Conservation (phyloP, 2,888 invertebrate genomes). For the Prostheceraeus crozeri region DNA sequence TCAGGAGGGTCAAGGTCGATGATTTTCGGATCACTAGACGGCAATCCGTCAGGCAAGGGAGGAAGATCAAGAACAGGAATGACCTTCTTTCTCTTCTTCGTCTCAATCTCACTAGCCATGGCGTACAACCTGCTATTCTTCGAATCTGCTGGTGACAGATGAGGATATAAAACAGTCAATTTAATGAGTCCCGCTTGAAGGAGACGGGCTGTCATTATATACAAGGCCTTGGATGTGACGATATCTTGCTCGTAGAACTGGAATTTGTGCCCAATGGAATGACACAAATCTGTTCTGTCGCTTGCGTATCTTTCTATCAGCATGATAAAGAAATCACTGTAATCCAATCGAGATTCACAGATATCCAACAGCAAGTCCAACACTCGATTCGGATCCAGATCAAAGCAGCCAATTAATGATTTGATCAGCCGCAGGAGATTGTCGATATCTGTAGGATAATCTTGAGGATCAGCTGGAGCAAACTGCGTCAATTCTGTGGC, state of each 20-base stretch:
- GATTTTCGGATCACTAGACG: too few species aligned
- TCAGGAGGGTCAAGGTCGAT: too few species aligned
- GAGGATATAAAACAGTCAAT: neutral
- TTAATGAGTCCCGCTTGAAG: too few species aligned
- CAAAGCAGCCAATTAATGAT: conserved; percentile 74
- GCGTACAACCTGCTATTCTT: too few species aligned
- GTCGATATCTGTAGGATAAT: neutral
- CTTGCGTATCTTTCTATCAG: conserved; percentile 78
- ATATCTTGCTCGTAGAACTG: conserved; percentile 61
- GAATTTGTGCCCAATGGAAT: conserved; percentile 87
- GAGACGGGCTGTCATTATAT: too few species aligned
- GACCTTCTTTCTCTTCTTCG: too few species aligned
- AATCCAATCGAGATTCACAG: conserved; percentile 66
- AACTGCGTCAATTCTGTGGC: conserved; percentile 80
- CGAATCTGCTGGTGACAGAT: neutral
- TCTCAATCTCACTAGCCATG: too few species aligned
- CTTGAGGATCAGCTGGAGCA: neutral
- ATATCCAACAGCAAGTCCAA: conserved; percentile 90
- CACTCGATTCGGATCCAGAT: conserved; percentile 94
- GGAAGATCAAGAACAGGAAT: too few species aligned
- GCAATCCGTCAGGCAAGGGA: too few species aligned
- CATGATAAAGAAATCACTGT: conserved; percentile 69
- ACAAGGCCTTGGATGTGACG: too few species aligned
- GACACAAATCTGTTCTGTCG: conserved; percentile 77
- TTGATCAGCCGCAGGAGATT: neutral